Evolutionary conservation across 2,113 vertebrate species (phyloP).

Genomic region (Opisthocomus hoazin): DNA sequence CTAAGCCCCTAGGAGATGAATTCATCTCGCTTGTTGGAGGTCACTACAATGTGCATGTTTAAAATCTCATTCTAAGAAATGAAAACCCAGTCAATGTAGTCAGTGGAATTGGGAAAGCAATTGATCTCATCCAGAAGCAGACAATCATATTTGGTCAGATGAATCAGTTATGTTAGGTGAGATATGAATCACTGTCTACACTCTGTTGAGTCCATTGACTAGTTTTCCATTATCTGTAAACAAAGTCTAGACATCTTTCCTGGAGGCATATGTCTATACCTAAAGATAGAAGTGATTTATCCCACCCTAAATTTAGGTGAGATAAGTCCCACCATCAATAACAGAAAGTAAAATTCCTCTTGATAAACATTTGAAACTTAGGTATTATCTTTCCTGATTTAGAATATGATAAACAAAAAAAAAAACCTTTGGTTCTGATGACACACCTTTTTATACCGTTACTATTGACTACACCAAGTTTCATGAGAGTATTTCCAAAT

Average conservation of each 20-base stretch:
- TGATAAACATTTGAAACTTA: background rate
- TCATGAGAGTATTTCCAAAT: background rate
- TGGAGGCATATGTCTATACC: background rate
- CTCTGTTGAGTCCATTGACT: background rate
- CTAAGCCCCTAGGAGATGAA: background rate
- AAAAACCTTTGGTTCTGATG: background rate
- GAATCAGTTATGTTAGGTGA: background rate
- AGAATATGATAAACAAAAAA: background rate
- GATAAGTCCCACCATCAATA: background rate
- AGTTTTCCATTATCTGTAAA: background rate
- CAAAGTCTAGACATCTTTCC: background rate
- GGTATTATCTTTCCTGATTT: background rate
- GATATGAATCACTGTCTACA: background rate
- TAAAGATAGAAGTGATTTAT: background rate
- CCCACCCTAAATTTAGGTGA: background rate
- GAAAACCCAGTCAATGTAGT: background rate
- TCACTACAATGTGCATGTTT: background rate
- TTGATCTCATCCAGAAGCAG: background rate
- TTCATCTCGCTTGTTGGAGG: background rate
- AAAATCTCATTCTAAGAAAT: background rate
- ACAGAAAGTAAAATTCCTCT: background rate
- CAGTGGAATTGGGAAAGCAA: background rate
- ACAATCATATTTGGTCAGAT: background rate
- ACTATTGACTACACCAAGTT: background rate
- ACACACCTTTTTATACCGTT: background rate